Evolutionary conservation across 2,888 invertebrate species (phyloP), one percentile per base, ranked within the genome.

Genomic region (Eretmocerus hayati): DNA sequence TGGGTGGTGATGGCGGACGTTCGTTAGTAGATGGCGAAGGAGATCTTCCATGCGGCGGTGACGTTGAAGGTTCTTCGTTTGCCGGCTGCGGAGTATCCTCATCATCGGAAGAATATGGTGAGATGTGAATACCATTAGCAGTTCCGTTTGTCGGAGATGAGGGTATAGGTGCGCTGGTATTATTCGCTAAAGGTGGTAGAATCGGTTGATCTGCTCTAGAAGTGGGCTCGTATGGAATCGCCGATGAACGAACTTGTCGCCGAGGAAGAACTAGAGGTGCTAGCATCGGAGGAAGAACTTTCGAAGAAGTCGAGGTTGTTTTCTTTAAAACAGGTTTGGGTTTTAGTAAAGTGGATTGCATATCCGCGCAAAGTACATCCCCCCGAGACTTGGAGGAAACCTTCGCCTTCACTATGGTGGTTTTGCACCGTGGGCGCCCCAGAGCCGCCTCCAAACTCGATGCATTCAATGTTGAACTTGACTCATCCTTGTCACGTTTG

Each of bases 311-410:
- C 30, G 47, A 42, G n/a, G 22, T 19, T 23, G 35, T 16, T 26
- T 11, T 26, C 20, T 41, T 42, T 30, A 21, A n/a, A n/a, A 18
- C 32, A 3, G 71, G 72, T 68, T 74, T 62, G 59, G 60, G 66
- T 55, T 75, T 72, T 48, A 70, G 70, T 44, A 68, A 70, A 57
- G 74, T 71, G 56, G 74, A 74, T 61, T 71, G 61, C 63, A 73
- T 75, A n/a, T 58, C 63, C 13, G 48, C 41, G 6, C 62, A 55
- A 4, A 83, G 67, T 59, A 80, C 79, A 32, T 77, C 78, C 1
- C 78, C 79, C 23, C 81, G 74, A 56, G 78, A 80, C 23, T 72
- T 72, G 19, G 67, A 57, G 1, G 78, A 77, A 6, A 78, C 56
- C 65, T 79, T 82, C 1, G 75, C 73, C 50, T 60, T 64, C 23